These are phyloP conservation scores for Trichoplusia ni DNA, from an alignment of 1,140 invertebrate genomes.

Conservation along the genomic window DNA sequence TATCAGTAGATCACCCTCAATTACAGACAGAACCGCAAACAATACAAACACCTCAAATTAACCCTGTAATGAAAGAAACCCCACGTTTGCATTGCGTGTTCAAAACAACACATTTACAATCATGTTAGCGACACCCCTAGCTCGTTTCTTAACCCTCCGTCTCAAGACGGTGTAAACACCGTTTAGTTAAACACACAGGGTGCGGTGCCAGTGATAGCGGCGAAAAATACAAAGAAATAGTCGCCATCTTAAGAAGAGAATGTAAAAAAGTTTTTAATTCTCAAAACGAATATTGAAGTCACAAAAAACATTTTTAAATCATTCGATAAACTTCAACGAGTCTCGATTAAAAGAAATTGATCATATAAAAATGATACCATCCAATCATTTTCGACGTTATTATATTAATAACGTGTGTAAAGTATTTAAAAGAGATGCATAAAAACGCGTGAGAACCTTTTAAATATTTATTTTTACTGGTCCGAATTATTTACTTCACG, in stretches of 20 bases:
- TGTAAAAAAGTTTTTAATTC: constrained; percentile 8
- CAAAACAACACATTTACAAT: neutral
- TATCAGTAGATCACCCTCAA: neutral
- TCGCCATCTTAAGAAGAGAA: neutral
- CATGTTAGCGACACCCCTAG: constrained; percentile 23
- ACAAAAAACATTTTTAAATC: too few relatives aligned
- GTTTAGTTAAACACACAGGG: constrained; percentile 10
- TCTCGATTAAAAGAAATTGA: constrained; percentile 20
- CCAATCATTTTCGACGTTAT: constrained; percentile 11
- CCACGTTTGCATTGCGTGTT: constrained; percentile 24
- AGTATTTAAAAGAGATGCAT: constrained; percentile 19
- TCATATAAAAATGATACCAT: constrained; percentile 2
- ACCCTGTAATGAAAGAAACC: constrained; percentile 13
- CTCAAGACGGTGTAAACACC: constrained; percentile 32
- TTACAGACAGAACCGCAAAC: neutral
- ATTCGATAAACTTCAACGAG: constrained; percentile 6
- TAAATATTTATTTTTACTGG: constrained; percentile 12
- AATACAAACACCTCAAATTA: constrained; percentile 16
- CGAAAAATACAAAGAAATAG: neutral
- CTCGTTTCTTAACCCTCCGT: constrained; percentile 23
- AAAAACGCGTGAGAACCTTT: constrained; percentile 14
- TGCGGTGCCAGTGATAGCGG: constrained; percentile 16
- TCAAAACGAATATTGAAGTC: too few relatives aligned
- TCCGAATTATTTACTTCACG: neutral
- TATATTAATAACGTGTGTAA: constrained; percentile 15